Percentiles rank a stretch among this genome's conserved stretches.
Evolutionary conservation across 2,113 vertebrate genomes (phyloP).

Genomic region (Oceanites oceanicus): DNA sequence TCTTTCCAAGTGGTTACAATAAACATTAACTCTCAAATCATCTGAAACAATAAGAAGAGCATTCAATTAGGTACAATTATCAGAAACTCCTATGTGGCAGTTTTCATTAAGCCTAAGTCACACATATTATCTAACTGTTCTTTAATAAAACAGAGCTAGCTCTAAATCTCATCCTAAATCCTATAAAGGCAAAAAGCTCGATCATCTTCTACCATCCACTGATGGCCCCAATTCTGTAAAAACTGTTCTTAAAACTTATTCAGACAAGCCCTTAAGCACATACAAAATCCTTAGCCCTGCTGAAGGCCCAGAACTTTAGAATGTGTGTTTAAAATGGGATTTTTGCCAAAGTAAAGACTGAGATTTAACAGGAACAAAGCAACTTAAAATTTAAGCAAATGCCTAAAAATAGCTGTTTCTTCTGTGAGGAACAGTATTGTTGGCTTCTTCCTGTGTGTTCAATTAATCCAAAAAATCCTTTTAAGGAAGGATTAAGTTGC

Average conservation of each 20-base stretch:
- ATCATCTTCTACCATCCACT: neutral
- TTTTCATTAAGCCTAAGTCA: neutral
- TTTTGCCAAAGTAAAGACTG: slow-evolving; percentile 19
- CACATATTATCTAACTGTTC: neutral
- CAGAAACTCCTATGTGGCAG: neutral
- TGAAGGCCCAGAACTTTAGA: neutral
- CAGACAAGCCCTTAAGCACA: neutral
- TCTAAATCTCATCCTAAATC: neutral
- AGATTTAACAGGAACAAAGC: slow-evolving; percentile 42
- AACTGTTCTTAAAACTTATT: neutral
- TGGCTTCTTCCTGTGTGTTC: slow-evolving; percentile 24
- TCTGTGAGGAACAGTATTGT: neutral
- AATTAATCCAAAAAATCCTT: slow-evolving; percentile 40
- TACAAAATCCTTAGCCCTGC: neutral
- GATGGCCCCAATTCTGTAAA: neutral
- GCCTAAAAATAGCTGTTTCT: slow-evolving; percentile 46
- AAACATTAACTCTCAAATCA: neutral
- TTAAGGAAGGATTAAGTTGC: slow-evolving; percentile 28
- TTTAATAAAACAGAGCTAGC: neutral
- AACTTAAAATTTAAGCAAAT: slow-evolving; percentile 26
- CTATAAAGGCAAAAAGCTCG: neutral
- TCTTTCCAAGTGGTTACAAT: neutral
- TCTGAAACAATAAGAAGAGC: neutral
- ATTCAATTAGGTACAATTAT: neutral
- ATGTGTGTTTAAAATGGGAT: neutral